Conservation (phyloP, 2,113 vertebrate genomes). For the Tor tambroides region DNA sequence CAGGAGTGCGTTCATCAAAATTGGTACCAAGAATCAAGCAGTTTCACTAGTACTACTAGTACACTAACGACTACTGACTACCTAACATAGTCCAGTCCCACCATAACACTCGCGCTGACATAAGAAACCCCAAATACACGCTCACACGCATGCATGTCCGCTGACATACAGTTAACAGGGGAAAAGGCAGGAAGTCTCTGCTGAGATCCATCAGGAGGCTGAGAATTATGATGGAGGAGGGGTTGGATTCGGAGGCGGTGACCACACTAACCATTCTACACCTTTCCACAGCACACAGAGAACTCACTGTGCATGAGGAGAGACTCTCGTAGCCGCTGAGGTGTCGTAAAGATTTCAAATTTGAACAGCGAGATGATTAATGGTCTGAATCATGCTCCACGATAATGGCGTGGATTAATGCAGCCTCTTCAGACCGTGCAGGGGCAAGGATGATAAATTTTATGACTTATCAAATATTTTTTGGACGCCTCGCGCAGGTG, state of each 20-base stretch:
- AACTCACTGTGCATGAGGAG: slow-evolving; percentile 48
- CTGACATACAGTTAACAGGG: slow-evolving; percentile 58
- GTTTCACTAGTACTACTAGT: background rate
- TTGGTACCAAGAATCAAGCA: background rate
- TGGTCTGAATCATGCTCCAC: slow-evolving; percentile 49
- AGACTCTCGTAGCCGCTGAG: slow-evolving; percentile 42
- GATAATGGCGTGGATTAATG: slow-evolving; percentile 56
- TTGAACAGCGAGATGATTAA: slow-evolving; percentile 51
- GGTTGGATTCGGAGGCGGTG: slow-evolving; percentile 10
- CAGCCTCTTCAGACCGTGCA: slow-evolving; percentile 40
- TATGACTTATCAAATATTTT: slow-evolving; percentile 48
- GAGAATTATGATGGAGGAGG: slow-evolving; percentile 39
- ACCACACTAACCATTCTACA: slow-evolving; percentile 48
- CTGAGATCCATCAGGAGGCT: slow-evolving; percentile 61
- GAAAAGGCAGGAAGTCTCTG: slow-evolving; percentile 63
- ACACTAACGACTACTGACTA: background rate
- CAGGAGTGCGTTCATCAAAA: background rate
- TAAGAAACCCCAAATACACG: slow-evolving; percentile 27
- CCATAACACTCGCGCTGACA: slow-evolving; percentile 24
- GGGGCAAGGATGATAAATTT: slow-evolving; percentile 48
- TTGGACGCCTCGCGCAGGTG: slow-evolving; percentile 21
- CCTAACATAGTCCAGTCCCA: background rate
- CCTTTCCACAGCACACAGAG: slow-evolving; percentile 50
- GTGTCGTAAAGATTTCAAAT: slow-evolving; percentile 54
- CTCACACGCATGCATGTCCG: slow-evolving; percentile 28